Evolutionary conservation across 2,888 invertebrate species (phyloP).

Genomic region (Brachycybe producta): DNA sequence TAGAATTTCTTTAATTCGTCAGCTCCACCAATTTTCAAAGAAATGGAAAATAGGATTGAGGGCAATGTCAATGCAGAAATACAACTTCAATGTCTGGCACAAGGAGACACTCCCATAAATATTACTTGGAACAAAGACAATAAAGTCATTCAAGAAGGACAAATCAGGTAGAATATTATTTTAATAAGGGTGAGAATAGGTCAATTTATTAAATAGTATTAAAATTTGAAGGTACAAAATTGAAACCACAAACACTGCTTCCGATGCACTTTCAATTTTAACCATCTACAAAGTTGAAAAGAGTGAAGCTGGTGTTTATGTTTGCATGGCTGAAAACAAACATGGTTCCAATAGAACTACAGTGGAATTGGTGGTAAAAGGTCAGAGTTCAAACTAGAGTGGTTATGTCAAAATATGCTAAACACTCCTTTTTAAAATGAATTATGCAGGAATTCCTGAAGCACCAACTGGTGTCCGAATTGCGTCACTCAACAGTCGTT

Average conservation of each 20-base stretch:
- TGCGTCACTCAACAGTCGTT: neutral
- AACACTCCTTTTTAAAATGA: neutral
- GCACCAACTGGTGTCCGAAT: neutral
- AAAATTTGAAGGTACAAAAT: slow-evolving; percentile 11
- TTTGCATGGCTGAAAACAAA: slow-evolving; percentile 10
- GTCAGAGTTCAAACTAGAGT: neutral
- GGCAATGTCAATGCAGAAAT: slow-evolving; percentile 4
- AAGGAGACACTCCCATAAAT: slow-evolving; percentile 15
- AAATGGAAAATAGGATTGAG: neutral
- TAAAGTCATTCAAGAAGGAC: slow-evolving; percentile 2
- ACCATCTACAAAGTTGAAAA: neutral
- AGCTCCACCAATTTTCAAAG: slow-evolving; percentile 15
- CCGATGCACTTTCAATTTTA: slow-evolving; percentile 5
- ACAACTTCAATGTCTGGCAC: slow-evolving; percentile 10
- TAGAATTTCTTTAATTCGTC: neutral
- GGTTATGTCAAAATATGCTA: neutral
- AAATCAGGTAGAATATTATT: slow-evolving; percentile 4
- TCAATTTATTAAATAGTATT: too few relatives aligned
- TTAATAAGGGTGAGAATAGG: too few relatives aligned
- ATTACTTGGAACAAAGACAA: slow-evolving; percentile 17
- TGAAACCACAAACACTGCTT: slow-evolving; percentile 12
- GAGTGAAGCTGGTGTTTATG: slow-evolving; percentile 8
- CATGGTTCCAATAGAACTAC: slow-evolving; percentile 12
- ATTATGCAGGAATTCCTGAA: slow-evolving; percentile 13
- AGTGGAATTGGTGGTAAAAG: slow-evolving; percentile 13